These are phyloP conservation scores for Laspeyria flexula DNA, from an alignment of 2,888 invertebrate genomes.

Conservation along the genomic window DNA sequence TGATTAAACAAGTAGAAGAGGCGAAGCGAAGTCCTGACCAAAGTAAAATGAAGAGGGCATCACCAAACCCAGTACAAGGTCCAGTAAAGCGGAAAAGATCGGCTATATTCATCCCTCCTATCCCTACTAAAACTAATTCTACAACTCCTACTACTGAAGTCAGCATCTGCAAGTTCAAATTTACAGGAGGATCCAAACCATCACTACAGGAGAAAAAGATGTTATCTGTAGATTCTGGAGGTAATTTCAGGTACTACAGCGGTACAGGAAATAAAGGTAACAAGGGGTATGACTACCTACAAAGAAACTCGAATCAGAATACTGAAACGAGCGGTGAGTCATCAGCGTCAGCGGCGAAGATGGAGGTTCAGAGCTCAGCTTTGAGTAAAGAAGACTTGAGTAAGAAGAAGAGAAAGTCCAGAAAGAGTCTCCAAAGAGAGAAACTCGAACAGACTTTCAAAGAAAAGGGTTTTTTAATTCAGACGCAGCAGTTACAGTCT, in stretches of 20 bases:
- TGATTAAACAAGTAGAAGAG: conserved; percentile 71
- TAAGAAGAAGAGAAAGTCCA: conserved; percentile 90
- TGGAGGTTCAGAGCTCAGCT: conserved; percentile 32
- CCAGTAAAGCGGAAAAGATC: conserved; percentile 91
- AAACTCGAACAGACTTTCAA: conserved; percentile 96
- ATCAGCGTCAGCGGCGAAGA: conserved; percentile 48
- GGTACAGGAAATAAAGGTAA: conserved; percentile 93
- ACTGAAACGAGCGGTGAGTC: conserved; percentile 48
- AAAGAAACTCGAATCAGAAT: conserved; percentile 88
- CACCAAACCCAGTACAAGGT: conserved; percentile 68
- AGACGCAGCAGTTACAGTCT: conserved; percentile 96
- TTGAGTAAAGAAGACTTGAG: conserved; percentile 71
- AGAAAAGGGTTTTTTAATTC: conserved; percentile 96
- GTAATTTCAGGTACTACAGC: conserved; percentile 94
- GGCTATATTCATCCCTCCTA: conserved; percentile 94
- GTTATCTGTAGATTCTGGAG: conserved; percentile 95
- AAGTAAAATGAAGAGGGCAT: conserved; percentile 77
- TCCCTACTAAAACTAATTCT: conserved; percentile 90
- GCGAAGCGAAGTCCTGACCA: conserved; percentile 65
- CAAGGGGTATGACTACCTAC: conserved; percentile 93
- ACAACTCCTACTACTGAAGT: conserved; percentile 93
- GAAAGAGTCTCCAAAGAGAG: conserved; percentile 94
- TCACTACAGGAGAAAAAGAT: conserved; percentile 96
- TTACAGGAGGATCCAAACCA: conserved; percentile 96
- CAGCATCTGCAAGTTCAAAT: conserved; percentile 97